Evolutionary conservation across 2,888 invertebrate genomes (phyloP).

Genomic region (Andrena praecox): DNA sequence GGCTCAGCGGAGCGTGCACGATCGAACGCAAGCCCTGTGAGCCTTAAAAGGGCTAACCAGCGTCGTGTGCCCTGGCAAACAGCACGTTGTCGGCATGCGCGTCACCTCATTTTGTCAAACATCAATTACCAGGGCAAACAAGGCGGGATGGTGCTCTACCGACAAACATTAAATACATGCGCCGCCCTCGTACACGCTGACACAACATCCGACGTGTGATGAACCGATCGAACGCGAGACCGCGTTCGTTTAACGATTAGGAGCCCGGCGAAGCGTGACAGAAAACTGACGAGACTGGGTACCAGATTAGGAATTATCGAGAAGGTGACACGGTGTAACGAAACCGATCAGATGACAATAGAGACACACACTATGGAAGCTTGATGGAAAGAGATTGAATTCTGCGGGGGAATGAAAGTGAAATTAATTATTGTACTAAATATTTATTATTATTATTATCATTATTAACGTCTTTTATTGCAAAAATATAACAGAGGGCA

Average conservation of each 20-base stretch:
- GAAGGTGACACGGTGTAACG: too few species aligned
- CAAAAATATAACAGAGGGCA: too few species aligned
- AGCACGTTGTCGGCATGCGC: constrained; percentile 67
- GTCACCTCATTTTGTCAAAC: constrained; percentile 75
- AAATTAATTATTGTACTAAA: too few species aligned
- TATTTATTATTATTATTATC: too few species aligned
- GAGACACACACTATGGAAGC: too few species aligned
- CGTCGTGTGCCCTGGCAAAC: constrained; percentile 61
- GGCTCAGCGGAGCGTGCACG: constrained; percentile 52
- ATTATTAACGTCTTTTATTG: too few species aligned
- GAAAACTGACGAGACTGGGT: background rate
- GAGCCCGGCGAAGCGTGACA: background rate
- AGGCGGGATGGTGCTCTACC: constrained; percentile 65
- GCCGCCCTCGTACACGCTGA: constrained; percentile 68
- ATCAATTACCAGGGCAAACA: constrained; percentile 81
- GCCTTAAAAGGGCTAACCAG: constrained; percentile 67
- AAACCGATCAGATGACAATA: too few species aligned
- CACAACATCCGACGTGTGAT: constrained; percentile 69
- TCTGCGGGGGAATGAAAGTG: too few species aligned
- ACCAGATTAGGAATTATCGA: too few species aligned
- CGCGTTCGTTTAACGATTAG: background rate
- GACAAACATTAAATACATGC: constrained; percentile 70
- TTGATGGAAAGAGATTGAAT: too few species aligned
- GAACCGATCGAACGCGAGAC: constrained; percentile 37
- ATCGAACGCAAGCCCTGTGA: constrained; percentile 51